These are phyloP conservation scores for Bovichtus variegatus DNA, from an alignment of 2,797 vertebrate genomes.

Conservation along the genomic window DNA sequence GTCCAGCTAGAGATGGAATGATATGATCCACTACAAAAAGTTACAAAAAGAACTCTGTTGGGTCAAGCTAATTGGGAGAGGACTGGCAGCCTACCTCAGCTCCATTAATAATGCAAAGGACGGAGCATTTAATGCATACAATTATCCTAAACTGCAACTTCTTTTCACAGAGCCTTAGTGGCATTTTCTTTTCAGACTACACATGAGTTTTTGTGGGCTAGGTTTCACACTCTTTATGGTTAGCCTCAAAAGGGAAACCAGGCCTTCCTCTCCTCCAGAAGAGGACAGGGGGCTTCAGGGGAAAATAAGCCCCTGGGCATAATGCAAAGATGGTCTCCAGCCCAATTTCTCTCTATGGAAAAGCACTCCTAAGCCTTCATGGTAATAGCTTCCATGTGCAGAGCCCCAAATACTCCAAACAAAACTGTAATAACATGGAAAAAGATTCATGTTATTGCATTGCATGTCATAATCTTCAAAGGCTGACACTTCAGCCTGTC, in stretches of 20 bases:
- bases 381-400: conserved; percentile 84
- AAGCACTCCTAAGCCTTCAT: conserved; percentile 70
- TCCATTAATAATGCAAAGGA: conserved; percentile 30
- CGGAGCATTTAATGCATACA: neutral
- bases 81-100: neutral
- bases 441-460: conserved; percentile 75
- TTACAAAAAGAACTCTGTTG: conserved; percentile 20
- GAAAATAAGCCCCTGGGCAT: conserved; percentile 70
- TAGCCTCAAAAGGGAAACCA: conserved; percentile 56
- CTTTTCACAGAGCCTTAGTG: conserved; percentile 20
- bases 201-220: conserved; percentile 29
- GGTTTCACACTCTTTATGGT: conserved; percentile 54
- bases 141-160: neutral
- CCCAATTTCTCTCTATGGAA: conserved; percentile 64
- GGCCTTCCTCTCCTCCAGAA: conserved; percentile 46
- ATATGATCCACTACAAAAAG: conserved; percentile 24
- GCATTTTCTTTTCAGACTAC: conserved; percentile 14
- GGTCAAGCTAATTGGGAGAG: conserved; percentile 11
- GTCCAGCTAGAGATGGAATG: conserved; percentile 43
- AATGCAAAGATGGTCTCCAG: conserved; percentile 61
- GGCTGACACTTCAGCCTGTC: conserved; percentile 58
- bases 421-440: conserved; percentile 75
- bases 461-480: conserved; percentile 78
- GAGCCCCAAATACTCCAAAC: conserved; percentile 64
- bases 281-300: conserved; percentile 52